phyloP scores from a whole-genome alignment of 2,113 vertebrate species.

The Benitochromis conjunctus region DNA sequence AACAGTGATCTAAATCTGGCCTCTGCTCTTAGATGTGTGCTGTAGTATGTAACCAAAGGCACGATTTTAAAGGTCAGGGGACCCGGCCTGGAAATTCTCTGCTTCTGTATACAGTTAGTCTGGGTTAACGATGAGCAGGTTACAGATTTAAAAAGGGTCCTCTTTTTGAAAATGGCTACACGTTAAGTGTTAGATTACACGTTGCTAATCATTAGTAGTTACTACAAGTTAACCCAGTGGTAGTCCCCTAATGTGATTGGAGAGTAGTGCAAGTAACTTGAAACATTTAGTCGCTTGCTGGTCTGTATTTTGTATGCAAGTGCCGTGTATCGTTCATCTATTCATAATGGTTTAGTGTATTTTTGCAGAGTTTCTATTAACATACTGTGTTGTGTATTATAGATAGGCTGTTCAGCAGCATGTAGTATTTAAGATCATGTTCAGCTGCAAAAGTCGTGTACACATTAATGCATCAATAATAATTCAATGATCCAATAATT shows the following conservation, averaged over 20 bases:
- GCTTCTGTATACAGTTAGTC: neutral
- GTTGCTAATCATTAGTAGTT: neutral
- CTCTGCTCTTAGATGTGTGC: neutral
- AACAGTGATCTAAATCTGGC: neutral
- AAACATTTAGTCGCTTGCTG: neutral
- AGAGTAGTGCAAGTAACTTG: neutral
- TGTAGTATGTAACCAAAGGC: fast-evolving
- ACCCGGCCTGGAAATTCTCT: neutral
- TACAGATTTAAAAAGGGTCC: neutral
- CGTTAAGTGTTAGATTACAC: neutral
- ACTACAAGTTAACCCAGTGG: neutral
- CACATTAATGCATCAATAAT: neutral
- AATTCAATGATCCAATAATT: neutral
- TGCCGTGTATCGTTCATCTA: neutral
- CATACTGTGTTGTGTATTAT: neutral
- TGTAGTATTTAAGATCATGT: neutral
- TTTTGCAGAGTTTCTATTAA: neutral
- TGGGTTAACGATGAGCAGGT: neutral
- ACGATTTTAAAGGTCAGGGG: fast-evolving
- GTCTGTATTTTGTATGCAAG: neutral
- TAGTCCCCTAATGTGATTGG: neutral
- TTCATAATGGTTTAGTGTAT: neutral
- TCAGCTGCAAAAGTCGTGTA: neutral
- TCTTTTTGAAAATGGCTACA: neutral
- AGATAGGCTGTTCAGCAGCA: neutral